phyloP scores from a whole-genome alignment of 2,888 invertebrate genomes.

The Dinocampus coccinellae region DNA sequence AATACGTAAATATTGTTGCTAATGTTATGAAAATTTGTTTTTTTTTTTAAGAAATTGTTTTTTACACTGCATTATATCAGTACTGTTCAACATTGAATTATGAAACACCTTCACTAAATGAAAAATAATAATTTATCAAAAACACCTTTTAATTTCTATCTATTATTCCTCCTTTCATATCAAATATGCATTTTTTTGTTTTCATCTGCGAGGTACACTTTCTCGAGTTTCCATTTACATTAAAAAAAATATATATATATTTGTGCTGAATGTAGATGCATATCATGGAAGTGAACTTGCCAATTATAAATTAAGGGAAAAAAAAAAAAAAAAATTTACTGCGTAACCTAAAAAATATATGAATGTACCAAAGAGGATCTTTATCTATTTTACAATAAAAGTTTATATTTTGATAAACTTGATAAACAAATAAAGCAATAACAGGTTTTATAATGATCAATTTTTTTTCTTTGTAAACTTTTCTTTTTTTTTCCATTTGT shows the following conservation, averaged over 20 bases:
- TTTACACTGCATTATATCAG: slow-evolving; percentile 52
- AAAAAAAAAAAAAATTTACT: slow-evolving; percentile 18
- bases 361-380: slow-evolving; percentile 24
- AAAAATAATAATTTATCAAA: slow-evolving; percentile 36
- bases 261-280: neutral
- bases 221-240: neutral
- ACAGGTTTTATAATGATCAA: slow-evolving; percentile 40
- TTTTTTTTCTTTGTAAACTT: slow-evolving; percentile 28
- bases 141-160: slow-evolving; percentile 14
- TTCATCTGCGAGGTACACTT: neutral
- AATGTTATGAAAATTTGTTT: slow-evolving; percentile 51
- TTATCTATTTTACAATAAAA: slow-evolving; percentile 44
- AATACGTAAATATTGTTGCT: slow-evolving; percentile 39
- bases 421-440: slow-evolving; percentile 43
- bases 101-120: slow-evolving; percentile 46
- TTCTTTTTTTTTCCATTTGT: slow-evolving; percentile 31
- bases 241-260: neutral
- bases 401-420: slow-evolving; percentile 44
- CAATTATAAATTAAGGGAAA: slow-evolving; percentile 19
- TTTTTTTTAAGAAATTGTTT: slow-evolving; percentile 54
- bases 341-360: neutral
- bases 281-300: neutral
- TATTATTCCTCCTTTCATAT: slow-evolving; percentile 24
- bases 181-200: slow-evolving; percentile 1
- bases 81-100: slow-evolving; percentile 31